Evolutionary conservation across 2,888 invertebrate species (phyloP).

Genomic region (Dioctria rufipes): DNA sequence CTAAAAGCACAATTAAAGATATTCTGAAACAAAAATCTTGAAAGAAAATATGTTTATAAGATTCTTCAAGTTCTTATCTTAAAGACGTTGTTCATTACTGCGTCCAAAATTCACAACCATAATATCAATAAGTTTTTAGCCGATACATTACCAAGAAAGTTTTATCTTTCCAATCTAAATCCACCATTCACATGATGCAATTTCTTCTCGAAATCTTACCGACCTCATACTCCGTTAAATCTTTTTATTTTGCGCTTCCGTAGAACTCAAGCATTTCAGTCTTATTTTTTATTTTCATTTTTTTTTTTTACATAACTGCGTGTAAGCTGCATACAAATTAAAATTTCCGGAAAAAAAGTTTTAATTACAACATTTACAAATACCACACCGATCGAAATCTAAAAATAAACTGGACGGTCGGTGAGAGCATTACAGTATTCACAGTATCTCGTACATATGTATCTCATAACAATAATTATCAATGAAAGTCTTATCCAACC

Average conservation of each 20-base stretch:
- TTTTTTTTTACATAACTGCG: no score
- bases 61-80: no score
- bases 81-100: no score
- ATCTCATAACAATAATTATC: not conserved
- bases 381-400: not conserved
- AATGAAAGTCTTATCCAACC: conserved; percentile 49
- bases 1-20: no score
- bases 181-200: not conserved
- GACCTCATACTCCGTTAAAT: not conserved
- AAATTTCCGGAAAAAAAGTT: conserved; percentile 35
- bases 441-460: not conserved
- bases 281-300: no score
- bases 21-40: no score
- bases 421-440: conserved; percentile 14
- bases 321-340: not conserved
- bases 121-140: no score
- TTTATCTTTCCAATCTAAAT: no score
- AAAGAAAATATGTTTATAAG: no score
- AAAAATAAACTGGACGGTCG: conserved; percentile 10
- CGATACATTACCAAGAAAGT: no score
- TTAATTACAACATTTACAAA: conserved; percentile 2
- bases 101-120: no score
- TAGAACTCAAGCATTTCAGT: no score
- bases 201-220: not conserved
- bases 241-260: not conserved